Evolutionary conservation across 2,113 vertebrate species (phyloP), one percentile per base, ranked within the genome.

Genomic region (Ancistrus triradiatus): DNA sequence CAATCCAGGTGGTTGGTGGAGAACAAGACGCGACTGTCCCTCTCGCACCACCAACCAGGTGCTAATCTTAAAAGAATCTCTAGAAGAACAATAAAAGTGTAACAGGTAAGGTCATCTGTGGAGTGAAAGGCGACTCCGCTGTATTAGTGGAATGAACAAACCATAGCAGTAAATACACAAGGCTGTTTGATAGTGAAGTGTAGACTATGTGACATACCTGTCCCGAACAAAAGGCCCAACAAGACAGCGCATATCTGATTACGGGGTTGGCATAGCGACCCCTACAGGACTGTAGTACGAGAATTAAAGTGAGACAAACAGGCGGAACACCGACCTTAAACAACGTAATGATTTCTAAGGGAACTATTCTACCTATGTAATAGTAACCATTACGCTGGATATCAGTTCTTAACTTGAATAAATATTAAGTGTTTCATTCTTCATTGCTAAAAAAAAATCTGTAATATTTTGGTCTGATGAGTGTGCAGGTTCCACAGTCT

Each of bases 371-470:
- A 72, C 21, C 44, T 62, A 63, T 33, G 49, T 49, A 38, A 63
- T 65, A 70, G 63, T 56, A 59, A 67, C 59, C 68, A 70, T 62
- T 63, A 66, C 42, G 10, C 28, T 38, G 63, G 46, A 58, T 58
- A 70, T 66, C 57, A 42, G 59, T 46, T 66, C 57, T 66, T 59
- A 63, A 56, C 40, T 40, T 42, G 63, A 61, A 72, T 72, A 75
- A 65, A 75, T 68, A 68, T 65, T 68, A 75, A 71, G 64, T 63
- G 68, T 67, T 71, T 59, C 49, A 53, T 64, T 69, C 66, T 69
- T 59, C 66, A 72, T 56, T 18, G 7, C 55, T 60, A 66, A 38
- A 40, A 40, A 55, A 25, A 57, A 48, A 31, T 42, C 66, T 68
- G 59, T 52, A 51, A 47, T 58, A 60, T 69, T 76, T 62, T 66